Evolutionary conservation across 2,797 vertebrate species (phyloP), one percentile per base, ranked within the genome.

Genomic region (Coendou prehensilis): DNA sequence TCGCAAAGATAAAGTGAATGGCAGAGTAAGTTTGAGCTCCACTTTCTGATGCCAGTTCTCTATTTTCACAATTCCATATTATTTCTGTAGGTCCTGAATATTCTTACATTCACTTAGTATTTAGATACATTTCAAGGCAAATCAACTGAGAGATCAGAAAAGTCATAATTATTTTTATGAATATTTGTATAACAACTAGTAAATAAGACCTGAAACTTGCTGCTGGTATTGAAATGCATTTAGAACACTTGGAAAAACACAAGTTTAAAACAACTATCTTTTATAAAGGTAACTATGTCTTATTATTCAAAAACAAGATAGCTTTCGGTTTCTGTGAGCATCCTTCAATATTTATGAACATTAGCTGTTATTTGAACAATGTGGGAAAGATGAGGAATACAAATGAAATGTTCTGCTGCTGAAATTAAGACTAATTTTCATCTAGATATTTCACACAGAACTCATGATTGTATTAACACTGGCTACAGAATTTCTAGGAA

Each of bases 401-500:
- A 64, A 91, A 64, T 79, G 79, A 41, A 17, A 79, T n/a, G 26
- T 64, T 93, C 91, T 86, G 30, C 9, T 59, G 4, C 84, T 91
- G 93, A 96, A 93, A 93, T 67, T 80, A 82, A 89, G 86, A 64
- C 30, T 54, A 8, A 81, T 93, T 83, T 71, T 76, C 54, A 61
- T 50, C 95, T 95, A 89, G 90, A 33, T 33, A 63, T 71, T 86
- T 95, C 81, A 80, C 52, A 23, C n/a, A 84, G 7, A 95, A 92
- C 87, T 89, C 76, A 78, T 52, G 47, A 33, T 52, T 78, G 26
- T 33, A 52, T 78, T 50, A 45, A 17, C 28, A 78, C 75, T 52
- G 75, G 17, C 14, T 78, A 33, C 13, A 52, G 47, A 78, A 78
- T 52, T 52, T 78, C 30, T 78, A 78, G 28, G 47, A 33, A 78